phyloP scores from a whole-genome alignment of 2,113 vertebrate species.

The Eulacestoma nigropectus region DNA sequence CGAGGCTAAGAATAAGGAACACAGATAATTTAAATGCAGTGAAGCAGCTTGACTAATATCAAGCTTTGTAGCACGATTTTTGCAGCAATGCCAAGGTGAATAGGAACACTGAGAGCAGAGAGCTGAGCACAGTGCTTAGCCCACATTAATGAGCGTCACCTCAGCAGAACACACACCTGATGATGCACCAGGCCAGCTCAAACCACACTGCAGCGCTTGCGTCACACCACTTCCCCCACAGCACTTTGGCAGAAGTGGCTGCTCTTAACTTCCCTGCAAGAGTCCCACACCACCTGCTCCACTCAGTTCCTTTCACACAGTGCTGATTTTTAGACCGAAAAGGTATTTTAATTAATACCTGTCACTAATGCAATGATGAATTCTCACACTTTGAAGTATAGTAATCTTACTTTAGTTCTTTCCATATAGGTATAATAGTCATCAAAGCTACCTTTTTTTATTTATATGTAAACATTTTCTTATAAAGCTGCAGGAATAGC shows the following conservation, averaged over 20 bases:
- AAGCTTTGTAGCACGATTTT: not conserved
- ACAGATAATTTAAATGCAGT: accelerated
- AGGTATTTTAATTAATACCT: not conserved
- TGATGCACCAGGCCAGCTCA: not conserved
- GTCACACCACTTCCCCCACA: not conserved
- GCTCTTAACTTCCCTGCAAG: not conserved
- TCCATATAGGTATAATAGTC: not conserved
- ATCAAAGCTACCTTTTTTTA: not conserved
- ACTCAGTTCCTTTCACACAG: not conserved
- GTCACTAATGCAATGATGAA: not conserved
- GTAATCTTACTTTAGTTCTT: not conserved
- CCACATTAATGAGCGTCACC: not conserved
- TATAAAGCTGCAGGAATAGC: not conserved
- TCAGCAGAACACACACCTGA: not conserved
- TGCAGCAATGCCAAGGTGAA: not conserved
- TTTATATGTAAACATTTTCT: not conserved
- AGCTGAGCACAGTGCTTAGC: not conserved
- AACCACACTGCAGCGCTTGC: not conserved
- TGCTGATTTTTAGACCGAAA: not conserved
- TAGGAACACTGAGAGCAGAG: not conserved
- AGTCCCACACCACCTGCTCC: not conserved
- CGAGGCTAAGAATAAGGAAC: not conserved
- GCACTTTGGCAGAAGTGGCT: not conserved
- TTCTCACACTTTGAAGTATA: not conserved
- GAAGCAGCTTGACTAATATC: not conserved